A percentile compares a stretch with the other conserved stretches of the same genome.
These are phyloP conservation scores for Edolisoma coerulescens DNA, from an alignment of 2,113 vertebrate genomes.

Conservation along the genomic window DNA sequence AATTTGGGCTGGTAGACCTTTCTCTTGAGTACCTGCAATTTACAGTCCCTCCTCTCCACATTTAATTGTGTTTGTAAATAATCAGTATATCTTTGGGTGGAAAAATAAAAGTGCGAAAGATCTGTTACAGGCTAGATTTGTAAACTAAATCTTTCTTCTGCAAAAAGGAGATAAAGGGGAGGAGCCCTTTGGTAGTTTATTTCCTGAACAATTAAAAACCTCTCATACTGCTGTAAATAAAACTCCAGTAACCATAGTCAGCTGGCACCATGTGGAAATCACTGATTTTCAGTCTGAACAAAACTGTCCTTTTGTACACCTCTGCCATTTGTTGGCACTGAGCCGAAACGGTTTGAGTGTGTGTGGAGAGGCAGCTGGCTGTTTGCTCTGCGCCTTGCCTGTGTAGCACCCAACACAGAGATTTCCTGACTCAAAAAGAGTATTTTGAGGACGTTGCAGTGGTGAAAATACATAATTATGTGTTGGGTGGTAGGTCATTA, in stretches of 20 bases:
- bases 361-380: not conserved
- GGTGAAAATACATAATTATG: slow-evolving; percentile 30
- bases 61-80: slow-evolving; percentile 60
- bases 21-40: slow-evolving; percentile 15
- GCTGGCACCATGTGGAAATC: not conserved
- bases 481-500: slow-evolving; percentile 14
- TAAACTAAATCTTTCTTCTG: slow-evolving; percentile 13
- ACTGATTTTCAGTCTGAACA: not conserved
- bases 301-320: not conserved
- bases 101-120: slow-evolving; percentile 27
- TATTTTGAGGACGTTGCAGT: not conserved
- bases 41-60: slow-evolving; percentile 21
- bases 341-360: not conserved
- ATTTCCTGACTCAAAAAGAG: not conserved
- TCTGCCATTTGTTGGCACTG: not conserved
- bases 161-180: not conserved
- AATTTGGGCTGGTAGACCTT: not conserved
- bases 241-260: not conserved
- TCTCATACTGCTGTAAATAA: slow-evolving; percentile 16
- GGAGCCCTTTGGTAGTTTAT: not conserved
- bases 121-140: not conserved
- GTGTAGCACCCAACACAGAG: not conserved
- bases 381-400: not conserved
- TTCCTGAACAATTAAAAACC: slow-evolving; percentile 21
- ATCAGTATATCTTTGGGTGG: not conserved